A percentile compares a stretch with the other conserved stretches of the same genome.
Evolutionary conservation across 2,888 invertebrate genomes (phyloP).

Genomic region (Oxytorus armatus): DNA sequence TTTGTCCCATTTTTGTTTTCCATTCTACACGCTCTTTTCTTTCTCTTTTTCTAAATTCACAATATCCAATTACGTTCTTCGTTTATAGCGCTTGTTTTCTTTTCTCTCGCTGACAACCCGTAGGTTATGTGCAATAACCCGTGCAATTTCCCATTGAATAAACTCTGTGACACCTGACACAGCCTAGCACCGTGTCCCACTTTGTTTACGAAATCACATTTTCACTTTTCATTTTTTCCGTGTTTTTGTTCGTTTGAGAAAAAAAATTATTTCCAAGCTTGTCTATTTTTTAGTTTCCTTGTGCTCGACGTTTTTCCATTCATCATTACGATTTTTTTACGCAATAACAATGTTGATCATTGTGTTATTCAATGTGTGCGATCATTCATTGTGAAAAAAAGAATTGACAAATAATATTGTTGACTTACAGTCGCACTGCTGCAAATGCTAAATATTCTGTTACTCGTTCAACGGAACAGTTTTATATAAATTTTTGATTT

Average conservation of each 20-base stretch:
- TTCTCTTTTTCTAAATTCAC: not conserved
- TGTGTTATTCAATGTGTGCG: too few species aligned
- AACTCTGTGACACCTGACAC: conserved; percentile 75
- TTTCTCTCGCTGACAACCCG: conserved; percentile 22
- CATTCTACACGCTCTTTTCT: not conserved
- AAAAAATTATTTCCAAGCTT: not conserved
- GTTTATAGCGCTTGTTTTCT: not conserved
- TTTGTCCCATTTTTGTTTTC: conserved; percentile 70
- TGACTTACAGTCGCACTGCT: not conserved
- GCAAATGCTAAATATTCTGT: not conserved
- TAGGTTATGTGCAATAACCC: conserved; percentile 71
- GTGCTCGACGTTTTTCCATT: too few species aligned
- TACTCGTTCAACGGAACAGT: too few species aligned
- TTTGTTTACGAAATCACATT: conserved; percentile 77
- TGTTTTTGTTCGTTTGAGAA: not conserved
- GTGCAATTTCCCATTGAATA: conserved; percentile 60
- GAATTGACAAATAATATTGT: not conserved
- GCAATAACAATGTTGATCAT: not conserved
- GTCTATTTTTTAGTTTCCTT: too few species aligned
- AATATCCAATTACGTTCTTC: not conserved
- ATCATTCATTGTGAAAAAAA: conserved; percentile 6
- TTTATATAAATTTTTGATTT: too few species aligned
- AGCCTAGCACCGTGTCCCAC: conserved; percentile 80
- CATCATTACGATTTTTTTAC: not conserved
- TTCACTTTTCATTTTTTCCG: conserved; percentile 13